A percentile compares a stretch with the other conserved stretches of the same genome.
Evolutionary conservation across 2,113 vertebrate species (phyloP).

Genomic region (Excalfactoria chinensis): DNA sequence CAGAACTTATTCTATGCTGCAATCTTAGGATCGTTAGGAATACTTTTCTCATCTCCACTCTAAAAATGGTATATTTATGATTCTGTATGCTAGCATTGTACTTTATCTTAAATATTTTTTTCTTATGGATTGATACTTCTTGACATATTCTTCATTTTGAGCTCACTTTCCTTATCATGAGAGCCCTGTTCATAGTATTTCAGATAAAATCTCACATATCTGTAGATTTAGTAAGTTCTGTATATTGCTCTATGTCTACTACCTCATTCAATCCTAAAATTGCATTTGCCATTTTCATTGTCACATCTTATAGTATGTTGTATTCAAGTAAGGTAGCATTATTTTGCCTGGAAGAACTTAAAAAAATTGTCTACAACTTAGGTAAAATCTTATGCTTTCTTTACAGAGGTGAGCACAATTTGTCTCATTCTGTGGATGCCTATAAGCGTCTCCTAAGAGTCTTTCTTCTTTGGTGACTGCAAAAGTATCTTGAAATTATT

Average conservation of each 20-base stretch:
- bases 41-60: not conserved
- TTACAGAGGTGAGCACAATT: not conserved
- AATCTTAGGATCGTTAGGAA: not conserved
- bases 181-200: not conserved
- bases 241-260: not conserved
- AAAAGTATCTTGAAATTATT: not conserved
- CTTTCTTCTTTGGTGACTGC: not conserved
- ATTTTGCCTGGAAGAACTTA: not conserved
- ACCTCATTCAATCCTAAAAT: not conserved
- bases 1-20: not conserved
- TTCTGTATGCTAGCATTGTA: not conserved
- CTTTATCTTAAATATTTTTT: not conserved
- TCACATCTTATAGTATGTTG: not conserved
- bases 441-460: not conserved
- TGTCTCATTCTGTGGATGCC: not conserved
- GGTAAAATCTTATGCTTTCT: not conserved
- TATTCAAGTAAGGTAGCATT: not conserved
- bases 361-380: fast-evolving
- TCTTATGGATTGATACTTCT: not conserved
- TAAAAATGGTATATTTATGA: not conserved
- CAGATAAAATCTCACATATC: not conserved
- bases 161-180: not conserved
- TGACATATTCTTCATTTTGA: not conserved
- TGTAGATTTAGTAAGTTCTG: not conserved
- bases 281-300: not conserved